Evolutionary conservation across 2,888 invertebrate genomes (phyloP), one percentile per base, ranked within the genome.

Genomic region (Caenorhabditis zanzibari): DNA sequence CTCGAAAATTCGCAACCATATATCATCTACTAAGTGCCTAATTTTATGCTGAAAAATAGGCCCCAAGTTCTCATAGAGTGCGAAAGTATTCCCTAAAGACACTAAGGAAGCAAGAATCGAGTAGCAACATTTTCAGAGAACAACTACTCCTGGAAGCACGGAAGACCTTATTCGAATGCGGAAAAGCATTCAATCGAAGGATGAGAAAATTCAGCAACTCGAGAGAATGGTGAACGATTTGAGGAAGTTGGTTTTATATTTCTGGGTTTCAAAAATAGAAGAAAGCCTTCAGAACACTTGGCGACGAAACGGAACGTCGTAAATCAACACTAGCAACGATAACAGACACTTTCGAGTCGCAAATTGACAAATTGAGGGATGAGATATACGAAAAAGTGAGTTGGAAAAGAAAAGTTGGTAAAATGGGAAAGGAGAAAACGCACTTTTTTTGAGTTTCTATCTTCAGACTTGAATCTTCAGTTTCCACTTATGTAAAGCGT

Each of bases 131-230:
- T 77, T 77, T 10, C 64, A 79, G 82, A 52, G 79, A 64, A 79
- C 79, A 14, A 73, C 77, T 0, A 72, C 83, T 4, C 80, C 83
- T 0, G 83, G 79, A 22, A 79, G 79, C 35, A 77, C 75, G 0
- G 90, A 90, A 26, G 88, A 88, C n/a, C 47, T 87, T 41, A 72
- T 84, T 35, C 64, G 88, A 66, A 74, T 90, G 75, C 86, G 88
- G 59, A 90, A 89, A 61, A 86, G 82, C 16, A 73, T 90, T 44
- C 81, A 86, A 56, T 71, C 82, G 10, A 90, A 89, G 63, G 91
- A 92, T 52, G 91, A 91, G 26, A 88, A 88, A 49, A 91, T 91
- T 56, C 75, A 84, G 52, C 88, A 91, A 35, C 77, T 91, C 54
- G 91, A 91, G 63, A 77, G 80, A n/a, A 85, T 82, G 49, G 73